Base-by-base conservation (phyloP, 2,113 vertebrate species). In the Perca fluviatilis region DNA sequence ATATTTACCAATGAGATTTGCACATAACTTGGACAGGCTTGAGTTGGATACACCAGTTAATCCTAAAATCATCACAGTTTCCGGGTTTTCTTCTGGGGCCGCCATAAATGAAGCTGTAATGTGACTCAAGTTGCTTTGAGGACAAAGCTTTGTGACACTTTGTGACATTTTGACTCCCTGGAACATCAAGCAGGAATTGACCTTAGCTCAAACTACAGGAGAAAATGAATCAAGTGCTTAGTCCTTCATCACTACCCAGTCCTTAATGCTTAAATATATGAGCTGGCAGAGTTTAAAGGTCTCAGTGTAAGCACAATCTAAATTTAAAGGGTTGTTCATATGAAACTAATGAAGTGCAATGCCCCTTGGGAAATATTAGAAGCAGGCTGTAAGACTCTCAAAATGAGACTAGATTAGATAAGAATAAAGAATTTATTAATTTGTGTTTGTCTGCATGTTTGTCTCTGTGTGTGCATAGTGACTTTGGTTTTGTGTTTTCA, bases 261-360 rank as follows among this genome's bases (percentile, higher is more conserved):
- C n/a, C 51, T 75, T 82, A 65, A 86, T 65, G 56, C 63, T 78
- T 46, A 64, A 86, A 77, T 84, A 89, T 63, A 86, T 73, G 78
- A 68, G 57, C 86, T 82, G 82, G 89, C 90, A 85, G 66, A 62
- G 63, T 61, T 49, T 77, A 85, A 91, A 92, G 74, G 86, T 89
- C 86, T 84, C 19, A 23, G 74, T 81, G 71, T 87, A 84, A 88
- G 86, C 86, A 86, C 75, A 54, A 57, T 87, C 91, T 93, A 92
- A 90, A 89, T 84, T 92, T 92, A 90, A 93, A 89, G 33, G 71
- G 66, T 65, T 79, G 77, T 90, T 89, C 73, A 79, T 77, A 18
- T 56, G 33, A 84, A 80, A 69, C 72, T 77, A 86, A 91, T 86
- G 67, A 88, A 72, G 65, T 72, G 64, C 54, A 36, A 14, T 74